Evolutionary conservation across 1,140 invertebrate species (phyloP).

Genomic region (Tribolium castaneum): DNA sequence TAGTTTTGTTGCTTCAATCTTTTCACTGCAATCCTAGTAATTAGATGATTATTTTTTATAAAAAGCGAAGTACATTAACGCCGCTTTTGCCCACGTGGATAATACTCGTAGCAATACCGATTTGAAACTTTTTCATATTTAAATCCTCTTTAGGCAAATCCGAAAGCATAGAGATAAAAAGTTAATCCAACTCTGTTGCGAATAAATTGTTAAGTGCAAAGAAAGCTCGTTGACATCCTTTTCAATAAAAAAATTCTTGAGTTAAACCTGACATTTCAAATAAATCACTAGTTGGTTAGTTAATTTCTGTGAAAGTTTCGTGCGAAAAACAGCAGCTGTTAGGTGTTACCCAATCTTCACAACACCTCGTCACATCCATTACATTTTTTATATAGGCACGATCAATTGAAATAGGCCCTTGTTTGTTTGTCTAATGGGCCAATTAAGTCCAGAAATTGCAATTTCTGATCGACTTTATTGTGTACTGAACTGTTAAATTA

Average conservation of each 20-base stretch:
- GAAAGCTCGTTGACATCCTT: not conserved
- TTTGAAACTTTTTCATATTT: not conserved
- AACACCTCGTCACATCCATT: constrained; percentile 9
- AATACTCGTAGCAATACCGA: not conserved
- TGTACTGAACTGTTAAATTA: not conserved
- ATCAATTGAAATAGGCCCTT: constrained; percentile 1
- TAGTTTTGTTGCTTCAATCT: too few relatives aligned
- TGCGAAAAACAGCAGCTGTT: constrained; percentile 30
- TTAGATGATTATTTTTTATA: not conserved
- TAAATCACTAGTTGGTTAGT: constrained; percentile 30
- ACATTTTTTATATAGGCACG: constrained; percentile 3
- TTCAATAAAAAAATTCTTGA: not conserved
- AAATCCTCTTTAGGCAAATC: not conserved
- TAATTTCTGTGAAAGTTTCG: constrained; percentile 30
- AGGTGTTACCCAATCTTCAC: not conserved
- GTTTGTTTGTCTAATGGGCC: constrained; percentile 10
- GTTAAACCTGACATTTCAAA: not conserved
- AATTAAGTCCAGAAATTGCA: not conserved
- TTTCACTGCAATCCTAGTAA: too few relatives aligned
- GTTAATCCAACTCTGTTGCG: not conserved
- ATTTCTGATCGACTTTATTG: not conserved
- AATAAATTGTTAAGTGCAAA: not conserved
- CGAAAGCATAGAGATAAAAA: not conserved
- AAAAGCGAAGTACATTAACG: not conserved
- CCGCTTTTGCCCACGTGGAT: not conserved